Evolutionary conservation across 1,140 invertebrate species (phyloP), one percentile per base, ranked within the genome.

Genomic region (Laupala kohalensis): DNA sequence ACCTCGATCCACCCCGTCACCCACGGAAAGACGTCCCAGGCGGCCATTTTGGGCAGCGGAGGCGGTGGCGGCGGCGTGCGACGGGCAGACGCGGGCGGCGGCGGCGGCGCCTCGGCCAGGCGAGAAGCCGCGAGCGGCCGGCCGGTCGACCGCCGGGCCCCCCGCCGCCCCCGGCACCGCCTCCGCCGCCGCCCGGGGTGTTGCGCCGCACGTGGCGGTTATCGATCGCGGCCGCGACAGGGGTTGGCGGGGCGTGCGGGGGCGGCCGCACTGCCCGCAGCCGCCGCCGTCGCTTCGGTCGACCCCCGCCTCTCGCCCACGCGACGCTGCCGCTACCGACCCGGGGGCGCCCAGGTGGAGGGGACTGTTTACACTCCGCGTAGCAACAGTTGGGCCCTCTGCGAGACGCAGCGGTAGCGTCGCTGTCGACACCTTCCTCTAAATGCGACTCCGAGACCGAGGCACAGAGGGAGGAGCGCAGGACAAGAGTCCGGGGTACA

Each of bases 281-380:
- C 69, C 25, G 71, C 29, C 69, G 37, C 65, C 15, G 69, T 53
- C 25, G 29, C 72, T 64, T 25, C 69, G 69, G 23, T 24, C 62
- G 5, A 37, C 25, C 53, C 28, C 70, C 69, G 71, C 71, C 74
- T 73, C 76, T 74, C 74, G 75, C 73, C 72, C 71, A 72, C 72
- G 29, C 26, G 68, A 64, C 62, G 24, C 66, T 27, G 63, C 70
- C 70, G 30, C 30, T 15, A 15, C 30, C 30, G 30, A 37, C 30
- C 30, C 30, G 6, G 30, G 30, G 30, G 30, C 30, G 30, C 30
- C 30, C 30, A 37, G 30, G 30, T 37, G 30, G 30, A 37, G 30
- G 30, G 30, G 30, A 37, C 30, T 37, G 30, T 37, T 37, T 37
- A 37, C 30, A 37, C 30, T 37, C 30, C 30, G 30, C 30, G 30